These are phyloP conservation scores for Hypolimnas misippus DNA, from an alignment of 2,888 invertebrate species.

Conservation along the genomic window DNA sequence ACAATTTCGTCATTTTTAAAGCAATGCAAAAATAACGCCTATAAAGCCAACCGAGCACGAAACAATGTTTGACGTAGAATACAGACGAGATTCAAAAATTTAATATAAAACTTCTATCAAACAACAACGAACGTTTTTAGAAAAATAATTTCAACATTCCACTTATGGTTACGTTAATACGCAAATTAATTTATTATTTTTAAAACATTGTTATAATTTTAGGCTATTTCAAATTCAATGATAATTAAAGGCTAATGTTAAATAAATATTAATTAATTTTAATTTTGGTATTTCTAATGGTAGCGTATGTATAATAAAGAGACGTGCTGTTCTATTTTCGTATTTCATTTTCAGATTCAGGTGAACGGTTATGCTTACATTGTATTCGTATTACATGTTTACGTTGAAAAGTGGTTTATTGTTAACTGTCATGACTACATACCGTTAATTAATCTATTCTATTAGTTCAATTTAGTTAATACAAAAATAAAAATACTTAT, in stretches of 20 bases:
- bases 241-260: not conserved
- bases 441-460: too few relatives aligned
- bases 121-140: not conserved
- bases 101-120: slow-evolving; percentile 2
- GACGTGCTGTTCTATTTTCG: too few relatives aligned
- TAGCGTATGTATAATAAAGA: too few relatives aligned
- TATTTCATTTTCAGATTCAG: too few relatives aligned
- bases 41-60: slow-evolving; percentile 9
- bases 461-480: too few relatives aligned
- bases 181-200: not conserved
- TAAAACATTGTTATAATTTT: not conserved
- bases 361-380: too few relatives aligned
- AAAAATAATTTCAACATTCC: not conserved
- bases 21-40: slow-evolving; percentile 3
- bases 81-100: slow-evolving; percentile 4
- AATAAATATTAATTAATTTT: not conserved
- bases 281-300: too few relatives aligned
- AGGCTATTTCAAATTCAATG: not conserved
- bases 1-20: slow-evolving; percentile 1
- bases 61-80: slow-evolving; percentile 17
- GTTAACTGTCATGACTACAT: too few relatives aligned
- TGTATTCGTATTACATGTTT: too few relatives aligned
- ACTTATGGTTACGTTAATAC: not conserved
- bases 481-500: too few relatives aligned
- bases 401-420: too few relatives aligned